Evolutionary conservation across 2,888 invertebrate genomes (phyloP).

Genomic region (Rhagophthalmus giganteus): DNA sequence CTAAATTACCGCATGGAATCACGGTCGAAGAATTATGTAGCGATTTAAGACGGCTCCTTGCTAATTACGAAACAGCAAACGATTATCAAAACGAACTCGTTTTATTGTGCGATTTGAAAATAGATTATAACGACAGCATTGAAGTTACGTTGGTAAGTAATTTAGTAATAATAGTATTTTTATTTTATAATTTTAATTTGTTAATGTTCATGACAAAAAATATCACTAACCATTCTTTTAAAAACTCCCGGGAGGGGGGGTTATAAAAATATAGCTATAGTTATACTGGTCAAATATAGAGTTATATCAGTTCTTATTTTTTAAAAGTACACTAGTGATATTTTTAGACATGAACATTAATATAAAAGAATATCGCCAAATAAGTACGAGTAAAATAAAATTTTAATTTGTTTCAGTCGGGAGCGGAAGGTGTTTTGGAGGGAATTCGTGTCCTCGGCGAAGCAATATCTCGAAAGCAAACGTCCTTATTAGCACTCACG

Average conservation of each 20-base stretch:
- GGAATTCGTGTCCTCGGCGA: conserved; percentile 65
- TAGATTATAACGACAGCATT: conserved; percentile 77
- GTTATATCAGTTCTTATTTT: no score
- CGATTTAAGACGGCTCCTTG: conserved; percentile 73
- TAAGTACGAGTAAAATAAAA: background rate
- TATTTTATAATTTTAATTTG: background rate
- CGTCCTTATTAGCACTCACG: conserved; percentile 64
- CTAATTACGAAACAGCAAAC: conserved; percentile 61
- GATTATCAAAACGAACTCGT: conserved; percentile 68
- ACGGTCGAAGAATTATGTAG: conserved; percentile 83
- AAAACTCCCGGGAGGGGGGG: no score
- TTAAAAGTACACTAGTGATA: background rate
- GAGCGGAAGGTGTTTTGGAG: conserved; percentile 59
- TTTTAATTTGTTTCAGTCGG: conserved; percentile 55
- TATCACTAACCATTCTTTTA: background rate
- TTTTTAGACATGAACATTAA: no score
- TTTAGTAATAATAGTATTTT: background rate
- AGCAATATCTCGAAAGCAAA: conserved; percentile 65
- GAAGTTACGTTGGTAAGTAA: conserved; percentile 82
- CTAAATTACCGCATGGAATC: conserved; percentile 73
- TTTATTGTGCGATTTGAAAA: conserved; percentile 81
- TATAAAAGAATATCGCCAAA: no score
- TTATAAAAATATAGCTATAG: no score
- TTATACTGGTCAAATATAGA: no score
- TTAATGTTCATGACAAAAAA: background rate